These are phyloP conservation scores for Ibycter americanus DNA, from an alignment of 2,797 vertebrate genomes.

Conservation along the genomic window DNA sequence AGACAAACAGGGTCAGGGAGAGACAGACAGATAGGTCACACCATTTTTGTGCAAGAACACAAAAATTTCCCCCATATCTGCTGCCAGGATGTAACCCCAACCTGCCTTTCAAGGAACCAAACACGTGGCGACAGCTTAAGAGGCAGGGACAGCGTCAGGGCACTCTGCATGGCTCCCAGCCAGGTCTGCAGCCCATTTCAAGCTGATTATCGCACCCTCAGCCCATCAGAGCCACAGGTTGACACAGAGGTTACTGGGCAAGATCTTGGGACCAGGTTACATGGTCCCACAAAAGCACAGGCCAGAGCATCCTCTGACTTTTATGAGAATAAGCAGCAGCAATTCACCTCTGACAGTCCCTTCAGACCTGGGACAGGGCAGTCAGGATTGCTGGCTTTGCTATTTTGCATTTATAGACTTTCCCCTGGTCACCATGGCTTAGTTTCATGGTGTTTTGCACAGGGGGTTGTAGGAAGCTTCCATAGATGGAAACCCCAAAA, in stretches of 20 bases:
- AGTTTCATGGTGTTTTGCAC: not conserved
- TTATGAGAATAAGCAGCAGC: not conserved
- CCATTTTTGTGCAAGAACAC: not conserved
- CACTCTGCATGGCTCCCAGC: not conserved
- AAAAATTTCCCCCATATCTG: accelerated
- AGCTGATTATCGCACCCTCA: not conserved
- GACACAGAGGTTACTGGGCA: not conserved
- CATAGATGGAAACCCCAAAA: not conserved
- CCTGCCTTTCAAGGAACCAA: too few relatives aligned
- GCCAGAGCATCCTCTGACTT: not conserved
- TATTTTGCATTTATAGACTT: not conserved
- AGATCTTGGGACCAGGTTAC: not conserved
- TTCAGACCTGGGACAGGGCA: not conserved
- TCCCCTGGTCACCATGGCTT: not conserved
- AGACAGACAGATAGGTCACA: not conserved
- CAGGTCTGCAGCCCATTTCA: not conserved
- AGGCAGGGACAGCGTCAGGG: accelerated
- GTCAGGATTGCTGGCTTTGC: not conserved
- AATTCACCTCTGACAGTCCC: not conserved
- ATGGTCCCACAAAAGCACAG: accelerated
- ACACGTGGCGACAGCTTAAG: accelerated
- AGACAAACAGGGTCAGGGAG: not conserved
- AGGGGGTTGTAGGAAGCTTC: not conserved
- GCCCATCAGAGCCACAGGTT: not conserved
- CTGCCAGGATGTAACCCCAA: not conserved